Evolutionary conservation across 2,797 vertebrate species (phyloP).

Genomic region (Darevskia nairensis): DNA sequence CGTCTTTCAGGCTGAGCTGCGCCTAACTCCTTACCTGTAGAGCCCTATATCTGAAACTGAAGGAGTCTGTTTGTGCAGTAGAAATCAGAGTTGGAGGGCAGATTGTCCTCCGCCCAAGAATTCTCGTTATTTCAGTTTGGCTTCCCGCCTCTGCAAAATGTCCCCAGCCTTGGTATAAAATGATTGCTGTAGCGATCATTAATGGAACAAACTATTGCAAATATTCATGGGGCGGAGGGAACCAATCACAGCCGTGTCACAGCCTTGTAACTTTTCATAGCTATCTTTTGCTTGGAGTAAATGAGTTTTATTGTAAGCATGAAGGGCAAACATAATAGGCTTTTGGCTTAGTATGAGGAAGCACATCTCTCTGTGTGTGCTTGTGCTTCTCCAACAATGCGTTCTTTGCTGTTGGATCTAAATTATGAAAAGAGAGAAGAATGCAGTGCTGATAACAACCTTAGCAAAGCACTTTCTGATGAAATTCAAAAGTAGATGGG

Average conservation of each 20-base stretch:
- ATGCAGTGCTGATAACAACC: conserved; percentile 35
- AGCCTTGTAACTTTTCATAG: conserved; percentile 51
- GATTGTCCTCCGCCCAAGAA: neutral
- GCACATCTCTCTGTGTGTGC: neutral
- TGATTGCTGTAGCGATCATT: conserved; percentile 51
- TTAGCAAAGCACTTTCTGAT: conserved; percentile 18
- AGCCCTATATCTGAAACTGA: conserved; percentile 3
- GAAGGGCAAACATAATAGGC: conserved; percentile 64
- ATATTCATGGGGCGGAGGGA: conserved; percentile 51
- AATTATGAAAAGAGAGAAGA: conserved; percentile 31
- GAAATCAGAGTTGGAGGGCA: neutral
- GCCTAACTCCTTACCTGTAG: no score
- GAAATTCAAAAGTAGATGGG: neutral
- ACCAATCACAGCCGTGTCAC: conserved; percentile 26
- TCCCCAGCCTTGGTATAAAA: neutral
- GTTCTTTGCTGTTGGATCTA: conserved; percentile 40
- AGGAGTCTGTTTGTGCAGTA: neutral
- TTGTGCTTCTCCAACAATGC: neutral
- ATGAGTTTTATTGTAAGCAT: conserved; percentile 63
- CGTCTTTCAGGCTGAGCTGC: no score
- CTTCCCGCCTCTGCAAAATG: neutral
- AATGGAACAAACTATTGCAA: conserved; percentile 54
- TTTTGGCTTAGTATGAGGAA: conserved; percentile 48
- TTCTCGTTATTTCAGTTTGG: neutral
- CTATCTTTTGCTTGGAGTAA: conserved; percentile 56